Base-by-base conservation (phyloP, 2,888 invertebrate genomes). In the Amphipyra berbera region DNA sequence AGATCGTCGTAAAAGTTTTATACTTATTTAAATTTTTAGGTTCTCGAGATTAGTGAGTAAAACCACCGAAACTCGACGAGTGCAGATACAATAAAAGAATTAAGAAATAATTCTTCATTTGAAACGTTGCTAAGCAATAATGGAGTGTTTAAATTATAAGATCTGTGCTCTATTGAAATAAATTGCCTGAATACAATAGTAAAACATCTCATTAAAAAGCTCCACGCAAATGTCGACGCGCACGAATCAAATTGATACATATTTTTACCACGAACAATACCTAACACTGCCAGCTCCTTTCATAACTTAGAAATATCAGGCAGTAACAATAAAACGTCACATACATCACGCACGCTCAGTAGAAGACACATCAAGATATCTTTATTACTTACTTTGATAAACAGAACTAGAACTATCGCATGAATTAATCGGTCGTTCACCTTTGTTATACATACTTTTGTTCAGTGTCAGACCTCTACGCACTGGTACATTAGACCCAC, bases 391-490 rank as follows among this genome's bases (percentile, higher is more conserved):
- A 82, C 82, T 85, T 79, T 87, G 88, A 90, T 90, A 92, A 90
- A 88, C 83, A 78, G 80, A 87, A 86, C 85, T 87, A 85, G 87
- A 88, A 86, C 84, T 89, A 85, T 89, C 86, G 78, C 77, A 81
- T 73, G 84, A 86, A 91, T 93, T 89, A 92, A 91, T 90, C 89
- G 93, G 87, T 79, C 89, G 66, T 82, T 87, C 88, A 90, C 88
- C 88, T 82, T 61, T 59, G 48, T 44, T 35, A 58, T 62, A 61
- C 35, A 53, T 61, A 63, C 57, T 63, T 41, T 41, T 66, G 56
- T 65, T 63, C 61, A 68, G 52, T 70, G 68, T 67, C 58, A 72
- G 61, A 60, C 49, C 63, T 65, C 37, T 47, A 48, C 30, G 38
- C 49, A 47, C n/a, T 45, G 53, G 21, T 47, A 52, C 40, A 41